Base-by-base conservation (phyloP, 2,888 invertebrate genomes). In the Drosophila hamatofila region DNA sequence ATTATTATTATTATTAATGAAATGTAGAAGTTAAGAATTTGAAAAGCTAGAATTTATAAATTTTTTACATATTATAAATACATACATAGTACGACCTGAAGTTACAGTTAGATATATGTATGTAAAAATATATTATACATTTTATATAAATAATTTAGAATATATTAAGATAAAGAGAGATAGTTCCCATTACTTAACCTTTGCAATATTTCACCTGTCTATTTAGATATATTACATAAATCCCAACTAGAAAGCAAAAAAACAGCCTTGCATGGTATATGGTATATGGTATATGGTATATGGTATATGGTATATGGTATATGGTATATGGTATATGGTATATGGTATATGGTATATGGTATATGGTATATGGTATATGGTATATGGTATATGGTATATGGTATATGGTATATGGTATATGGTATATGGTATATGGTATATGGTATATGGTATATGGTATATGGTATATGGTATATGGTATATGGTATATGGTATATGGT, bases 241-340 rank as follows among this genome's bases (percentile, higher is more conserved):
- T 18, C 3, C n/a, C 35, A 12, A 1, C 14, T 2, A 23, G 12
- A 52, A 60, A 9, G n/a, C n/a, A 25, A n/a, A 8, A 25, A 71
- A 0, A 73, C 21, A 42, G 78, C 64, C 76, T 62, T 55, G 74
- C 41, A 18, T 16, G 23, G n/a, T n/a, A n/a, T n/a, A n/a, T n/a
- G n/a, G n/a, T n/a, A n/a, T n/a, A n/a, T n/a, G n/a, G n/a, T n/a
- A n/a, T n/a, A n/a, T n/a, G n/a, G n/a, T n/a, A n/a, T n/a, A n/a
- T n/a, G n/a, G n/a, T n/a, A n/a, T n/a, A n/a, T n/a, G n/a, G n/a
- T n/a, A n/a, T n/a, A n/a, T n/a, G n/a, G n/a, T n/a, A n/a, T n/a
- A n/a, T n/a, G n/a, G n/a, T n/a, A n/a, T n/a, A n/a, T n/a, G n/a
- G n/a, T n/a, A n/a, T n/a, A n/a, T n/a, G n/a, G n/a, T n/a, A n/a